These are phyloP conservation scores for Cyrtodaria siliqua DNA, from an alignment of 2,888 invertebrate genomes.

Conservation along the genomic window DNA sequence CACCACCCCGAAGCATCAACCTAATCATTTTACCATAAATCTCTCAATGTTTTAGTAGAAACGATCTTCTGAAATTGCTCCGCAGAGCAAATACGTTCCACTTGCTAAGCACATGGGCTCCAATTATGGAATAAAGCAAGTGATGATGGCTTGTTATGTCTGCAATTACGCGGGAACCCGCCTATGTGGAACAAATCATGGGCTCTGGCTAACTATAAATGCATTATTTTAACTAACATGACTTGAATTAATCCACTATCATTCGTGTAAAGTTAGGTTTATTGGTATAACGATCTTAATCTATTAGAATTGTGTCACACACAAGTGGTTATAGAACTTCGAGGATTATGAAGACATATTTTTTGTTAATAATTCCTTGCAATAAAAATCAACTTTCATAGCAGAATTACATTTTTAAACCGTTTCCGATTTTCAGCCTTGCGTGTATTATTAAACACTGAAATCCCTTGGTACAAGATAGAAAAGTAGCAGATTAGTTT, in stretches of 20 bases:
- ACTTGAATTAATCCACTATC: slow-evolving; percentile 25
- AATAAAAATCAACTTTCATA: too few species aligned
- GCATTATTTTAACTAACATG: slow-evolving; percentile 37
- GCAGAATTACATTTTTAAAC: too few species aligned
- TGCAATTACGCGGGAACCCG: slow-evolving; percentile 37
- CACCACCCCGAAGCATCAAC: slow-evolving; percentile 41
- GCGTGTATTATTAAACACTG: too few species aligned
- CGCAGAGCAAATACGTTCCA: slow-evolving; percentile 57
- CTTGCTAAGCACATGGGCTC: slow-evolving; percentile 39
- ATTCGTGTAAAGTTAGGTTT: slow-evolving; percentile 17
- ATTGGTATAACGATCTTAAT: slow-evolving; percentile 7
- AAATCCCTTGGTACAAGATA: too few species aligned
- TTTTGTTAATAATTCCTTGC: too few species aligned
- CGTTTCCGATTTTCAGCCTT: too few species aligned
- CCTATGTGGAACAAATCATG: slow-evolving; percentile 46
- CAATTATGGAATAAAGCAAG: slow-evolving; percentile 55
- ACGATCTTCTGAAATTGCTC: slow-evolving; percentile 48
- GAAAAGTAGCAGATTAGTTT: too few species aligned
- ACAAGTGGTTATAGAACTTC: not conserved
- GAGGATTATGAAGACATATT: too few species aligned
- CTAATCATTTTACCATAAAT: slow-evolving; percentile 60
- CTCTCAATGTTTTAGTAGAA: slow-evolving; percentile 31
- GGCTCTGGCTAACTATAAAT: slow-evolving; percentile 53
- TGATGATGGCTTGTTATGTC: slow-evolving; percentile 41
- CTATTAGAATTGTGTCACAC: not conserved